A percentile compares a stretch with the other conserved stretches of the same genome.
Conservation (phyloP, 2,113 vertebrate genomes). For the Malurus melanocephalus region DNA sequence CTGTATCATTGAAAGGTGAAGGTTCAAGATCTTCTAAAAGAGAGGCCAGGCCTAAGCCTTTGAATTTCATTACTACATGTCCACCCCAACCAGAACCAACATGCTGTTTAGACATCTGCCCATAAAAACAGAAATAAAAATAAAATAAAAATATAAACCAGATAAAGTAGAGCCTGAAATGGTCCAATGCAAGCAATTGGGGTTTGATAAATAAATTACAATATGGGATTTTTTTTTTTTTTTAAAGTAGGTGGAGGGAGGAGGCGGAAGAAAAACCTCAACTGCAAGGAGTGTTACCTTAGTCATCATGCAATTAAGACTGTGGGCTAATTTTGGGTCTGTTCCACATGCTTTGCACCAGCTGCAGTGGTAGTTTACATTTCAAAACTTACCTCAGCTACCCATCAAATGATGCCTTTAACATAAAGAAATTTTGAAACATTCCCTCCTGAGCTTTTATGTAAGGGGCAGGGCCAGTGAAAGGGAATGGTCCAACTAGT, state of each 20-base stretch:
- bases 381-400: not conserved
- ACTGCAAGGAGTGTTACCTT: not conserved
- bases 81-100: not conserved
- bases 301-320: constrained; percentile 9
- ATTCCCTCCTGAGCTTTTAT: not conserved
- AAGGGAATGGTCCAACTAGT: not conserved
- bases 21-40: not conserved
- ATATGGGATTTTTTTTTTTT: not conserved
- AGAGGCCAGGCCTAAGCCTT: not conserved
- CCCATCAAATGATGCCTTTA: not conserved
- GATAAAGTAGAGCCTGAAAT: not conserved
- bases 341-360: not conserved
- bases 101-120: not conserved
- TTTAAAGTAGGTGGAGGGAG: not conserved
- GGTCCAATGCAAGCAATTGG: not conserved
- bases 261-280: not conserved
- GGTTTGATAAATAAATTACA: not conserved
- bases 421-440: not conserved
- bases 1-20: not conserved
- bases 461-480: not conserved
- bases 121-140: not conserved
- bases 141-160: not conserved
- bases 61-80: not conserved
- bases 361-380: not conserved
- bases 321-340: constrained; percentile 7